These are phyloP conservation scores for Clanis bilineata DNA, from an alignment of 2,888 invertebrate genomes.

Conservation along the genomic window DNA sequence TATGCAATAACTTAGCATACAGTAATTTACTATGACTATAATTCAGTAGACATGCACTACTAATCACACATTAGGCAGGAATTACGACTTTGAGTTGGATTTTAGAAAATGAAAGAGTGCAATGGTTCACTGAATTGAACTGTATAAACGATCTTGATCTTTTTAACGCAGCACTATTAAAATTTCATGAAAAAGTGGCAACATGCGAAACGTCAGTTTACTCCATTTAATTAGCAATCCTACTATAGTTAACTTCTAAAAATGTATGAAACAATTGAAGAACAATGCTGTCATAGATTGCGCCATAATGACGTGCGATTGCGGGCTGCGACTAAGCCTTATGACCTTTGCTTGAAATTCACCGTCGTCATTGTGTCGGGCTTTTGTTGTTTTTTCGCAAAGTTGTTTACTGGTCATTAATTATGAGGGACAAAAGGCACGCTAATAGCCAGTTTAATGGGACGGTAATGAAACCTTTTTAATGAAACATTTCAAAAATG, in stretches of 20 bases:
- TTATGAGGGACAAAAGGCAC: not conserved
- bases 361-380: not conserved
- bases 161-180: too few relatives aligned
- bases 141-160: too few relatives aligned
- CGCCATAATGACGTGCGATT: not conserved
- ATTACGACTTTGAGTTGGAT: too few relatives aligned
- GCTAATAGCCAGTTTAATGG: not conserved
- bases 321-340: not conserved
- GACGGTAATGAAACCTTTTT: not conserved
- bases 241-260: too few relatives aligned
- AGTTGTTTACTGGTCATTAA: constrained; percentile 9
- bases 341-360: not conserved
- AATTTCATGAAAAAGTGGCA: too few relatives aligned
- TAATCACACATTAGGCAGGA: too few relatives aligned
- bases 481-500: not conserved
- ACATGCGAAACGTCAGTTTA: too few relatives aligned
- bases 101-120: too few relatives aligned
- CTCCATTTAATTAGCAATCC: constrained; percentile 49
- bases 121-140: too few relatives aligned
- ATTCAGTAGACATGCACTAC: too few relatives aligned
- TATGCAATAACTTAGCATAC: too few relatives aligned
- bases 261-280: constrained; percentile 33
- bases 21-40: too few relatives aligned
- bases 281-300: not conserved
- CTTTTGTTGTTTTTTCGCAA: not conserved